These are phyloP conservation scores for Rhinoderma darwinii DNA, from an alignment of 2,113 vertebrate genomes.

Conservation along the genomic window DNA sequence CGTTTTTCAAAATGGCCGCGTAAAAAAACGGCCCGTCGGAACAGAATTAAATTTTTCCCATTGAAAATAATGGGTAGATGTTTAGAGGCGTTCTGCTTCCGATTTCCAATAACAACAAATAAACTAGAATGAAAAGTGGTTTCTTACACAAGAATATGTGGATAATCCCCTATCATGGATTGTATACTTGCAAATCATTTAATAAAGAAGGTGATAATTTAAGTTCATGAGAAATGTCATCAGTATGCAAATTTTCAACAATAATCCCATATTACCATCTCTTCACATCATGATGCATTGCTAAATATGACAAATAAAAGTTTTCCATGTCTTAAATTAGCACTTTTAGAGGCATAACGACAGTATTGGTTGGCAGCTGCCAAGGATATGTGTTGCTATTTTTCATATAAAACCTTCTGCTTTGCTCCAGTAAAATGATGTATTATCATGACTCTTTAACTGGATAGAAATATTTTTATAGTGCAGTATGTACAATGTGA, in stretches of 20 bases:
- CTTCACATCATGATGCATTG: background rate
- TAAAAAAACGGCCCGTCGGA: no score
- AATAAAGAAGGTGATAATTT: background rate
- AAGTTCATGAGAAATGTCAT: background rate
- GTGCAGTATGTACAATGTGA: no score
- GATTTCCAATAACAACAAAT: no score
- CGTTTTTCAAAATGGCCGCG: no score
- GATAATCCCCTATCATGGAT: no score
- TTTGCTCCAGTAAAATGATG: background rate
- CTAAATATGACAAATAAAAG: background rate
- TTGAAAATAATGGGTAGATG: no score
- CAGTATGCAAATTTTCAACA: background rate
- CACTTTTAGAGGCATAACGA: background rate
- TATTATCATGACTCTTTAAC: background rate
- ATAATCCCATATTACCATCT: background rate
- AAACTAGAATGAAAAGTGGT: no score
- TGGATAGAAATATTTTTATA: background rate
- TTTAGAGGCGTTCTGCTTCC: no score
- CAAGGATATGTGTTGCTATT: background rate
- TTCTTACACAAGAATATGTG: no score
- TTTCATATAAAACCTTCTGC: background rate
- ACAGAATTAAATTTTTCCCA: no score
- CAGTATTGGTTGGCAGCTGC: slow-evolving; percentile 9
- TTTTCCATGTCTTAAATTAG: background rate
- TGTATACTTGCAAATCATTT: background rate